Evolutionary conservation across 1,140 invertebrate genomes (phyloP).

Genomic region (Papilio polyxenes): DNA sequence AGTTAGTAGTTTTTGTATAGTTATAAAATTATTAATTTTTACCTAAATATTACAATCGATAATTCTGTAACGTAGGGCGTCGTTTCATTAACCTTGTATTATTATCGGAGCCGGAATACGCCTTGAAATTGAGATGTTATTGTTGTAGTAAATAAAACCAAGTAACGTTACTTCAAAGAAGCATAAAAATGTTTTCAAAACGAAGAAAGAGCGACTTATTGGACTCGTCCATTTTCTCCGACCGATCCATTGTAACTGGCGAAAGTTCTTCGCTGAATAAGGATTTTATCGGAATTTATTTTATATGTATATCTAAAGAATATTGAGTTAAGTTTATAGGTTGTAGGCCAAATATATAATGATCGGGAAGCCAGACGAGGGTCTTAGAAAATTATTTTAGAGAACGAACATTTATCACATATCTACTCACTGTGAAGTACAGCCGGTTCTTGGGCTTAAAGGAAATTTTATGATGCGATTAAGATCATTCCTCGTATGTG

Average conservation of each 20-base stretch:
- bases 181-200: constrained; percentile 38
- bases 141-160: neutral
- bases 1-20: too few species aligned
- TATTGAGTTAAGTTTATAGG: constrained; percentile 30
- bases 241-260: constrained; percentile 30
- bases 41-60: too few species aligned
- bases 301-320: constrained; percentile 29
- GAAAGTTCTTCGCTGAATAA: constrained; percentile 32
- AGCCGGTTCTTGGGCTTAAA: constrained; percentile 24
- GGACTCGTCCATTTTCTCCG: constrained; percentile 35
- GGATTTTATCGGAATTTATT: constrained; percentile 36
- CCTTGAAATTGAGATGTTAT: neutral
- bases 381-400: constrained; percentile 34
- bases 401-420: constrained; percentile 27
- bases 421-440: constrained; percentile 18
- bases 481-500: constrained; percentile 1
- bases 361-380: constrained; percentile 31
- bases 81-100: neutral
- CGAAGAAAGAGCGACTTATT: constrained; percentile 35
- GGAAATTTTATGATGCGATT: constrained; percentile 35
- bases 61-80: neutral
- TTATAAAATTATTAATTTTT: too few species aligned
- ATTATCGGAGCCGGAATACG: neutral
- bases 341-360: constrained; percentile 33
- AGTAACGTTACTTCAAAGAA: constrained; percentile 33